Percentiles rank a stretch among this genome's conserved stretches.
Evolutionary conservation across 2,113 vertebrate species (phyloP).

Genomic region (Cyprinodon tularosa): DNA sequence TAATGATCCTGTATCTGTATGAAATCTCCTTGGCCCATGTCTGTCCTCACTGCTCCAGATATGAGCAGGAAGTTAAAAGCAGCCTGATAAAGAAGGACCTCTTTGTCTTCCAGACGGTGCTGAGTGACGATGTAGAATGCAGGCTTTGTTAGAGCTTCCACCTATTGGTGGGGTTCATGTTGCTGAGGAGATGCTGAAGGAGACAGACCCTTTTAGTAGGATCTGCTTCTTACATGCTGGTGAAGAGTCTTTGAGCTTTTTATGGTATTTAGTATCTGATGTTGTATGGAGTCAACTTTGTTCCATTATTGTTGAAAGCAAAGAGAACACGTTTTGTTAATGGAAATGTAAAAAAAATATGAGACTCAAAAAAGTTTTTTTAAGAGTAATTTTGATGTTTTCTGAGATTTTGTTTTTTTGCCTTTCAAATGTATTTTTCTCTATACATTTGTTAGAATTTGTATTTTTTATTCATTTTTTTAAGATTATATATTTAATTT

Average conservation of each 20-base stretch:
- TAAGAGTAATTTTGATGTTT: too few species aligned
- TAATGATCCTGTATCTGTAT: not conserved
- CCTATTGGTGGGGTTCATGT: conserved; percentile 36
- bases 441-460: too few species aligned
- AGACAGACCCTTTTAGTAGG: not conserved
- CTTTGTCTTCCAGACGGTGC: not conserved
- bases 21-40: not conserved
- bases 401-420: too few species aligned
- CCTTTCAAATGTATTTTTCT: too few species aligned
- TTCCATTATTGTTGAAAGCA: too few species aligned
- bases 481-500: too few species aligned
- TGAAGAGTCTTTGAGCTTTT: not conserved
- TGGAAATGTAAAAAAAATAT: too few species aligned
- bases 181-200: conserved; percentile 29
- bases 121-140: conserved; percentile 48
- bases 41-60: not conserved
- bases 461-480: too few species aligned
- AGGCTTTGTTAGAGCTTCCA: conserved; percentile 51
- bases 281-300: too few species aligned
- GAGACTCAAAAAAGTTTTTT: too few species aligned
- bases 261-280: too few species aligned
- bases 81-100: conserved; percentile 15
- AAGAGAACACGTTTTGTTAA: too few species aligned
- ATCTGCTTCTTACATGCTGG: not conserved
- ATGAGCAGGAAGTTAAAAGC: not conserved